Percentiles rank a stretch among this genome's conserved stretches.
phyloP scores from a whole-genome alignment of 2,888 invertebrate genomes.

The Scaptomyza flava region DNA sequence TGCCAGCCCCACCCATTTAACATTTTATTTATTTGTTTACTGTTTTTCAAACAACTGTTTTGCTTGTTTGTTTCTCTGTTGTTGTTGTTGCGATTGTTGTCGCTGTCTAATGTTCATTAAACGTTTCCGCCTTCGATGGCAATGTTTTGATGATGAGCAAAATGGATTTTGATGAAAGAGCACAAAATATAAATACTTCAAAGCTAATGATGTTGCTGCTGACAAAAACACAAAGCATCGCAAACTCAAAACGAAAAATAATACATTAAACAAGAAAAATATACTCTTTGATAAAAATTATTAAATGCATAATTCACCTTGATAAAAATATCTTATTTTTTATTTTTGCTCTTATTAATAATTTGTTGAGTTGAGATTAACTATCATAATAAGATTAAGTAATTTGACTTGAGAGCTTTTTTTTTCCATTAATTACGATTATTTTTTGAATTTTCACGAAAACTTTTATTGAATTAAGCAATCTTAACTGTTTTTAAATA shows the following conservation, averaged over 20 bases:
- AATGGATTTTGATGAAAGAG: constrained; percentile 42
- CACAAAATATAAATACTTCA: constrained; percentile 32
- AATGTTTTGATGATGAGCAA: constrained; percentile 29
- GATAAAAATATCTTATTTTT: too few species aligned
- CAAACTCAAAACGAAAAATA: constrained; percentile 15
- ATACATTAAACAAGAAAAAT: constrained; percentile 4
- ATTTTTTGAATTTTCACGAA: too few species aligned
- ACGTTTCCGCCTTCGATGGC: constrained; percentile 66
- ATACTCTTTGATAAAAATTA: too few species aligned
- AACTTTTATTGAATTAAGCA: too few species aligned
- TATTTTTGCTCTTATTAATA: too few species aligned
- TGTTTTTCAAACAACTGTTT: constrained; percentile 39
- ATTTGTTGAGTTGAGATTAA: too few species aligned
- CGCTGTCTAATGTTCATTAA: constrained; percentile 66
- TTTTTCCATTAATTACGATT: too few species aligned
- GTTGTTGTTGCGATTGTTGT: constrained; percentile 45
- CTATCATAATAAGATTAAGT: too few species aligned
- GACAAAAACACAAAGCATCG: too few species aligned
- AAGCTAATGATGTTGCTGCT: constrained; percentile 22
- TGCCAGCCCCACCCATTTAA: constrained; percentile 14
- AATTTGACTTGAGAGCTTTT: too few species aligned
- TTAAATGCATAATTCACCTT: too few species aligned
- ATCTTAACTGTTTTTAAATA: too few species aligned
- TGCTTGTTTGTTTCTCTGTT: constrained; percentile 21
- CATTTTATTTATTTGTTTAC: constrained; percentile 47